Percentiles rank a stretch among this genome's conserved stretches.
Evolutionary conservation across 2,797 vertebrate species (phyloP).

Genomic region (Sphenopsis melanotis): DNA sequence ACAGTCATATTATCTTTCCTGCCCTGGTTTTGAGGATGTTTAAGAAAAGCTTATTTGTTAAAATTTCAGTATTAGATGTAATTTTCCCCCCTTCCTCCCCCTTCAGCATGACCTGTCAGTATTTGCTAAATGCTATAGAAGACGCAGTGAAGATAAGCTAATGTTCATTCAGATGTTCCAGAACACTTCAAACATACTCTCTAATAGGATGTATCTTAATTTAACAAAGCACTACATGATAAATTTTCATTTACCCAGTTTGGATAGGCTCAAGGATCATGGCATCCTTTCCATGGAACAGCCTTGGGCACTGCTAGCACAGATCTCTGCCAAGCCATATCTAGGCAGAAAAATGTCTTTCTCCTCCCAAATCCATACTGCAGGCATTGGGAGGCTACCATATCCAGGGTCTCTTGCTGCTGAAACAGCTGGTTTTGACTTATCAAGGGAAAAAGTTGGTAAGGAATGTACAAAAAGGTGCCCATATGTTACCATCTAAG

Average conservation of each 20-base stretch:
- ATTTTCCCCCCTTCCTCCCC: rapidly evolving
- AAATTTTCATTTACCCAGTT: neutral
- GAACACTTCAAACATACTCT: neutral
- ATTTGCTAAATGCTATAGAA: neutral
- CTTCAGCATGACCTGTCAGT: neutral
- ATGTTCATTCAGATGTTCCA: neutral
- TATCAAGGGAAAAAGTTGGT: neutral
- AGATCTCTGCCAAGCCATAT: neutral
- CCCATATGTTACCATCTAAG: neutral
- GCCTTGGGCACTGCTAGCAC: neutral
- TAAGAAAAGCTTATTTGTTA: neutral
- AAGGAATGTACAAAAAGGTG: neutral
- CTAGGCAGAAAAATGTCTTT: neutral
- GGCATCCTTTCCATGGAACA: neutral
- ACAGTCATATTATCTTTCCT: neutral
- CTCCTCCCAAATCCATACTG: neutral
- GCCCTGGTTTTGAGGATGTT: neutral
- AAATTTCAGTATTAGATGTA: neutral
- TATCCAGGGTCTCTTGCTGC: neutral
- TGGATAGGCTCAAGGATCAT: neutral
- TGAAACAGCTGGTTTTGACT: neutral
- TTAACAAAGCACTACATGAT: neutral
- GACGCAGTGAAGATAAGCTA: neutral
- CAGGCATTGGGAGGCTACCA: neutral
- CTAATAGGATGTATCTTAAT: neutral